These are phyloP conservation scores for Dicyrtomina minuta DNA, from an alignment of 2,888 invertebrate species.

Conservation along the genomic window DNA sequence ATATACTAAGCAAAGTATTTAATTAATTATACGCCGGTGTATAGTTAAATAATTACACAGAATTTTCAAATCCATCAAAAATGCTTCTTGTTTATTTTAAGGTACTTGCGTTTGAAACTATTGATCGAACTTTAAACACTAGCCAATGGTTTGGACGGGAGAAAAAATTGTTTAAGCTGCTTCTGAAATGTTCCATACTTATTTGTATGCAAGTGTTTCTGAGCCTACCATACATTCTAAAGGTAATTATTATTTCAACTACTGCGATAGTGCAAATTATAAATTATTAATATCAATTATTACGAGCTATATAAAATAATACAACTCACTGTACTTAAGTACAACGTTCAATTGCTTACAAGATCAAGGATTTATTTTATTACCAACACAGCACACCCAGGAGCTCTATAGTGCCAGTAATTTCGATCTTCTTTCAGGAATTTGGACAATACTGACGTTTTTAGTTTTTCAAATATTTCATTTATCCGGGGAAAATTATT, in stretches of 20 bases:
- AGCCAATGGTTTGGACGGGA: not conserved
- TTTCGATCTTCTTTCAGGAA: conserved; percentile 1
- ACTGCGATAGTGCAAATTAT: too few species aligned
- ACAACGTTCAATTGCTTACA: too few species aligned
- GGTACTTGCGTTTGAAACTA: not conserved
- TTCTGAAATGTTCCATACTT: not conserved
- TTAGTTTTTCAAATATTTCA: not conserved
- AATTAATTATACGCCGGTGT: too few species aligned
- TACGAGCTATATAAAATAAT: too few species aligned
- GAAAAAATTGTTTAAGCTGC: not conserved
- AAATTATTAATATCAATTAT: too few species aligned
- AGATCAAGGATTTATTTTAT: too few species aligned
- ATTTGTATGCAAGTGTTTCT: not conserved
- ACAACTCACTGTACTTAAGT: too few species aligned
- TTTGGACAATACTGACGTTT: not conserved
- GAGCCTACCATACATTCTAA: not conserved
- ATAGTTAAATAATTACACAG: too few species aligned
- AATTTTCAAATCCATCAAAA: too few species aligned
- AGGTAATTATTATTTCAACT: not conserved
- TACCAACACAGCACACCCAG: too few species aligned
- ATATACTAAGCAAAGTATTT: too few species aligned
- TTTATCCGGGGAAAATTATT: not conserved
- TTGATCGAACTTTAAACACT: not conserved
- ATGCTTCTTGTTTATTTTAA: not conserved
- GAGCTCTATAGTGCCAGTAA: not conserved